These are phyloP conservation scores for Plotosus lineatus DNA, from an alignment of 2,113 vertebrate genomes.

Conservation along the genomic window DNA sequence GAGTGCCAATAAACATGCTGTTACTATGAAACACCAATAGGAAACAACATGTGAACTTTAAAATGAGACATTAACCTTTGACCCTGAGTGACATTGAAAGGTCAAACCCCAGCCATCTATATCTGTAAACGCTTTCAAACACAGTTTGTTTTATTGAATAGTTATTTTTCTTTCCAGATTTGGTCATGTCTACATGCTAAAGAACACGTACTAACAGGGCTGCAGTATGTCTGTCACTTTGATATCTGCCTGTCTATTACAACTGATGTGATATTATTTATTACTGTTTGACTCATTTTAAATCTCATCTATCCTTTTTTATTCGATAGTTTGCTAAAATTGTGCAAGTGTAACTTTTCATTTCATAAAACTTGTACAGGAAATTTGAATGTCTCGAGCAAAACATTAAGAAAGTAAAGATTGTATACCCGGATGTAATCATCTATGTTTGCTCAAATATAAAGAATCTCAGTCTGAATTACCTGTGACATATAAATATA, in stretches of 20 bases:
- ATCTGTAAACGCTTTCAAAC: too few species aligned
- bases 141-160: neutral
- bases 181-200: too few species aligned
- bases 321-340: neutral
- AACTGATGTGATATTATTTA: neutral
- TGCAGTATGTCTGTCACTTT: neutral
- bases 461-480: neutral
- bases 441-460: neutral
- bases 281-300: neutral
- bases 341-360: conserved; percentile 22
- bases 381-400: conserved; percentile 12
- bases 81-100: too few species aligned
- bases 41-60: too few species aligned
- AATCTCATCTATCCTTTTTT: neutral
- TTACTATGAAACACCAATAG: too few species aligned
- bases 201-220: too few species aligned
- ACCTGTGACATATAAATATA: conserved; percentile 8
- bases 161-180: too few species aligned
- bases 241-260: neutral
- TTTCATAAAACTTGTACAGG: neutral
- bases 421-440: neutral
- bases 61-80: too few species aligned
- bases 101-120: too few species aligned
- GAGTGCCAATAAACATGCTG: too few species aligned
- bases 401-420: neutral